These are phyloP conservation scores for Pelodiscus sinensis DNA, from an alignment of 2,113 vertebrate species.

Conservation along the genomic window DNA sequence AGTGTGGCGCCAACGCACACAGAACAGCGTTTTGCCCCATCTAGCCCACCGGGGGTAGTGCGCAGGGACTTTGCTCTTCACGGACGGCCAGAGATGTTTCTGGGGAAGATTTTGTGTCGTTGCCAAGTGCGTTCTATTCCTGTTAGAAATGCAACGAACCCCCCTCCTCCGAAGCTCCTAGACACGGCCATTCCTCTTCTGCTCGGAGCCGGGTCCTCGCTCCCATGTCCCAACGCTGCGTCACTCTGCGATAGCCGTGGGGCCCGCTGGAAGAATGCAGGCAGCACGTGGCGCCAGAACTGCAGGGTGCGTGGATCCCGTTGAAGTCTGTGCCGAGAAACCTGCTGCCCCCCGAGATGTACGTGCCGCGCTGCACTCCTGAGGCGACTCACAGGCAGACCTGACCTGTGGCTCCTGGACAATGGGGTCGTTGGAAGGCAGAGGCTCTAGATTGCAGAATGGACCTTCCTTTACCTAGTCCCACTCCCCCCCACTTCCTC, in stretches of 20 bases:
- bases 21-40: background rate
- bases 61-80: background rate
- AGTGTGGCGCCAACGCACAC: background rate
- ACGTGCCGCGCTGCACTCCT: background rate
- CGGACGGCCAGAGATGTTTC: slow-evolving; percentile 10
- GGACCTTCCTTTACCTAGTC: background rate
- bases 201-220: background rate
- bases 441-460: background rate
- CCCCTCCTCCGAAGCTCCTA: background rate
- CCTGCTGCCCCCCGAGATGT: background rate
- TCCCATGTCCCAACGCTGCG: background rate
- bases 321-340: background rate
- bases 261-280: background rate
- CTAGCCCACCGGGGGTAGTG: background rate
- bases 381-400: background rate
- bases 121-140: too few species aligned
- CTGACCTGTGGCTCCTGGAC: background rate
- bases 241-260: background rate
- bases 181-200: background rate
- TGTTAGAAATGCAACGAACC: background rate
- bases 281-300: background rate
- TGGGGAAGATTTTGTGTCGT: background rate
- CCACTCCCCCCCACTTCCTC: background rate
- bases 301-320: background rate
- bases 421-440: background rate